Evolutionary conservation across 1,140 invertebrate genomes (phyloP).

Genomic region (Arion vulgaris): DNA sequence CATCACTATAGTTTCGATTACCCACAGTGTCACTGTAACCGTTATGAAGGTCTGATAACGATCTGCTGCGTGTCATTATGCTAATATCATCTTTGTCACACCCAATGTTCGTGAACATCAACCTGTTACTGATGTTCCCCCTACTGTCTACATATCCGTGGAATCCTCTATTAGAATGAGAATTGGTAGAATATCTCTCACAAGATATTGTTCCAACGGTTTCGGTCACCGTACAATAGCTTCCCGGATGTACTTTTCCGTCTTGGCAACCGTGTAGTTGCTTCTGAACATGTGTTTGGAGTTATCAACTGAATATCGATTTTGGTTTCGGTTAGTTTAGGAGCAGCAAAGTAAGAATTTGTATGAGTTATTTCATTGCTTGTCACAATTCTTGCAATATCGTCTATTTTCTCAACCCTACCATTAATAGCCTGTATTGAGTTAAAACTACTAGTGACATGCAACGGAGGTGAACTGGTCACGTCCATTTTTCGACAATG

Average conservation of each 20-base stretch:
- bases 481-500: background rate
- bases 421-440: background rate
- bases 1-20: constrained; percentile 52
- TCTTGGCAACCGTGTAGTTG: background rate
- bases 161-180: background rate
- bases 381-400: background rate
- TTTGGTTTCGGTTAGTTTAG: background rate
- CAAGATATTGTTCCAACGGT: background rate
- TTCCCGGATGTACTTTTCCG: background rate
- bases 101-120: too few species aligned
- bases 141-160: background rate
- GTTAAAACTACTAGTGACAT: too few species aligned
- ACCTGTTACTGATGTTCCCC: background rate
- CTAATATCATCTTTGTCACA: background rate
- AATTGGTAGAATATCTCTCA: background rate
- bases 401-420: background rate
- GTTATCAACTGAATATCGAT: background rate
- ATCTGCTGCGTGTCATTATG: constrained; percentile 51
- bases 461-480: background rate
- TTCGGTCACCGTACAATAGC: background rate
- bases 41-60: constrained; percentile 54
- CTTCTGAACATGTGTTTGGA: background rate
- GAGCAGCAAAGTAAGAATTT: background rate
- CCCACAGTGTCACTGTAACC: constrained; percentile 38
- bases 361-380: background rate